Conservation (phyloP, 1,140 invertebrate genomes). For the Drosophila athabasca region DNA sequence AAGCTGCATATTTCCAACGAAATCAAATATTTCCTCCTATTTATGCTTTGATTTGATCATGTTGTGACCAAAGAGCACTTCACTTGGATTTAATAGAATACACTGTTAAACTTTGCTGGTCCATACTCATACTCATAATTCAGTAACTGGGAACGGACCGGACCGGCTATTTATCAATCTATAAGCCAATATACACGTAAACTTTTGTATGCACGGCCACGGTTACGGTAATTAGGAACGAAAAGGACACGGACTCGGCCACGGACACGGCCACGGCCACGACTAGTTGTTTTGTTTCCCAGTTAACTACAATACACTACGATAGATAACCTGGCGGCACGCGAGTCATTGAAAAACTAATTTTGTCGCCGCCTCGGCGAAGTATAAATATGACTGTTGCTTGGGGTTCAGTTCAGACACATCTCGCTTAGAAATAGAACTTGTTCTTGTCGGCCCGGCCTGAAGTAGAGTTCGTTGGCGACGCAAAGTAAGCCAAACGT, state of each 20-base stretch:
- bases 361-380: slow-evolving; percentile 71
- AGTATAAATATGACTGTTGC: slow-evolving; percentile 81
- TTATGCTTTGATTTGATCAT: too few relatives aligned
- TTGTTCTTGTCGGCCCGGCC: slow-evolving; percentile 60
- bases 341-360: slow-evolving; percentile 82
- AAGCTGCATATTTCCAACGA: too few relatives aligned
- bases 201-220: slow-evolving; percentile 2
- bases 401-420: slow-evolving; percentile 67
- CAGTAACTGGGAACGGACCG: too few relatives aligned
- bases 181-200: neutral
- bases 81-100: too few relatives aligned
- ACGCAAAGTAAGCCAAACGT: slow-evolving; percentile 74
- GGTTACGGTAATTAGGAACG: slow-evolving; percentile 8
- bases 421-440: slow-evolving; percentile 77
- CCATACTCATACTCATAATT: too few relatives aligned
- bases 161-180: too few relatives aligned
- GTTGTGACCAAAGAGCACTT: too few relatives aligned
- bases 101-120: too few relatives aligned
- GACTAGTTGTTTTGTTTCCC: slow-evolving; percentile 18
- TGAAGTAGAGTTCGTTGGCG: slow-evolving; percentile 34
- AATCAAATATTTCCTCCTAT: too few relatives aligned
- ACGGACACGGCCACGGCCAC: slow-evolving; percentile 8
- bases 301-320: slow-evolving; percentile 36
- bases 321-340: slow-evolving; percentile 63
- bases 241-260: neutral